A percentile compares a stretch with the other conserved stretches of the same genome.
Evolutionary conservation across 2,888 invertebrate genomes (phyloP).

Genomic region (Quadroppia sp.): DNA sequence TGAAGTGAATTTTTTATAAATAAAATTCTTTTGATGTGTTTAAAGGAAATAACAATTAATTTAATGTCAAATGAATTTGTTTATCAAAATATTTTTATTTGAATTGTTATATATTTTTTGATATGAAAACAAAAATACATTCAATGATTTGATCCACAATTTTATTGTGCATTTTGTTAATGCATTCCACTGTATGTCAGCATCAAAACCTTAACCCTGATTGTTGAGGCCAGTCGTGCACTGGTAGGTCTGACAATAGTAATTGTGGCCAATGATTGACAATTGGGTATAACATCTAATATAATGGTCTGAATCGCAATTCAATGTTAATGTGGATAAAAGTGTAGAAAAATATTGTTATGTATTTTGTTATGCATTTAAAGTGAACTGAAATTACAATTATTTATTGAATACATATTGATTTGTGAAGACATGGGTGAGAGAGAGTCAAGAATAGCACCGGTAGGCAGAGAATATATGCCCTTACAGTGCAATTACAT

Average conservation of each 20-base stretch:
- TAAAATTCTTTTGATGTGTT: slow-evolving; percentile 1
- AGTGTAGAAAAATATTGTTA: slow-evolving; percentile 16
- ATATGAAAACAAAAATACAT: too few relatives aligned
- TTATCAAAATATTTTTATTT: too few relatives aligned
- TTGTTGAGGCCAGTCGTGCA: slow-evolving; percentile 15
- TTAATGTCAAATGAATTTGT: too few relatives aligned
- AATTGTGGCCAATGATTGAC: slow-evolving; percentile 27
- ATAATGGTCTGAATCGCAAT: too few relatives aligned
- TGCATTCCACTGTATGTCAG: not conserved
- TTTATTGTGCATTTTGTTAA: too few relatives aligned
- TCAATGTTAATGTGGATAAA: slow-evolving; percentile 2
- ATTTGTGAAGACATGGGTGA: not conserved
- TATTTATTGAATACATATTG: not conserved
- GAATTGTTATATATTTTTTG: too few relatives aligned
- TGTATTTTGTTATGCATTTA: slow-evolving; percentile 13
- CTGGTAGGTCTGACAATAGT: slow-evolving; percentile 17
- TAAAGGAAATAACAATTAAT: slow-evolving; percentile 4
- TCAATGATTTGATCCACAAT: too few relatives aligned
- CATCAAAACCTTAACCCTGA: not conserved
- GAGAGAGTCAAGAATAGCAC: not conserved
- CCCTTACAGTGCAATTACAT: not conserved
- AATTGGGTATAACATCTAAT: not conserved
- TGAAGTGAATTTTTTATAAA: slow-evolving; percentile 3
- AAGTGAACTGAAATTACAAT: too few relatives aligned
- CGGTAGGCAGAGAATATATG: not conserved